Evolutionary conservation across 2,888 invertebrate genomes (phyloP), one percentile per base, ranked within the genome.

Genomic region (Saturnia japonica): DNA sequence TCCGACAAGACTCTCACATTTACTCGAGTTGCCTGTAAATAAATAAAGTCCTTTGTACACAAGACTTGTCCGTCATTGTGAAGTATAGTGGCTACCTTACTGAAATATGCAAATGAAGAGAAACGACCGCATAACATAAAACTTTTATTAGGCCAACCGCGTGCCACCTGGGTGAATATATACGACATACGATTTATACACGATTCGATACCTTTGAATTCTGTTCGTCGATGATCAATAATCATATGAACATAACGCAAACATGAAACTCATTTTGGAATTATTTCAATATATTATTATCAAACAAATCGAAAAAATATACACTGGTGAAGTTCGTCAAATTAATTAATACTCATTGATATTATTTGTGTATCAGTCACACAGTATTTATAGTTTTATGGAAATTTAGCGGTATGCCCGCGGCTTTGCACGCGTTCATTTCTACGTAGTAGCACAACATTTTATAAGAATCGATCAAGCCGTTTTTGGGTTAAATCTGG

Each of bases 31-130:
- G 2, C 42, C 68, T 51, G 68, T 81, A 77, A 79, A 79, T 77
- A 77, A 75, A 70, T 77, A 77, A 76, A 66, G 68, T 68, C 69
- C 66, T 70, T 69, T 70, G 72, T 64, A 68, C 72, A 70, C 69
- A 75, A 76, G 77, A 71, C 74, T 74, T 74, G 78, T 80, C 79
- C 74, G 72, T 77, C 77, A 77, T 75, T 76, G 77, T 74, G 74
- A 77, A 76, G 75, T 77, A 76, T 75, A 72, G 74, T 81, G 80
- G 80, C 74, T 72, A 81, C 80, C 85, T 79, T 78, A 82, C 82
- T 81, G 74, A 82, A 82, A 80, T 77, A 86, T 83, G 81, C 75
- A 86, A 82, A 87, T 84, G 79, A 84, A 81, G 80, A 82, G 76
- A 77, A 80, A 82, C 77, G 77, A 75, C 70, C 77, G 74, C 79